Base-by-base conservation (phyloP, 2,888 invertebrate species). In the Blomia tropicalis region DNA sequence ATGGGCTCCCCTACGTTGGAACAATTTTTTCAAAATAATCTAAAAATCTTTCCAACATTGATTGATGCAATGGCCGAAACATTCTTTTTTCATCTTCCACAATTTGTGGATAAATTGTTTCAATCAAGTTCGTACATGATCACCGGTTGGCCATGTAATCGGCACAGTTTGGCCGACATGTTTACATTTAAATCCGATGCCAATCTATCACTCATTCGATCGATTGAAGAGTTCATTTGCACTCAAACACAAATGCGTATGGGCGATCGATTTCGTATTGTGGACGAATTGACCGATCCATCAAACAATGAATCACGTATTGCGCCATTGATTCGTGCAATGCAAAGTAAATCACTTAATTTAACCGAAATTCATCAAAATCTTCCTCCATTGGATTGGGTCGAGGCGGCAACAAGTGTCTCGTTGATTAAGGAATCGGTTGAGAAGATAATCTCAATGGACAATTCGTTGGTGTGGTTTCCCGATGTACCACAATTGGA, bases 311-410 rank as follows among this genome's bases (percentile, higher is more conserved):
- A 58, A 41, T 41, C 59, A n/a, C 36, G 59, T n/a, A 36, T 51
- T 58, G 59, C 59, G 7, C 43, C 59, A 27, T 4, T 58, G 2
- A 41, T 58, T 43, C 23, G 36, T 14, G 59, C 27, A 17, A 2
- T 58, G 11, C 59, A 58, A 25, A 58, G 22, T 25, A 32, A 41
- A 43, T 58, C 59, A 22, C n/a, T n/a, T 19, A 41, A 58, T 22
- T n/a, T 41, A 17, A 32, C 17, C 19, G n/a, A 19, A 17, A 41
- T 58, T 58, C 36, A 58, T 22, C 19, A 41, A 17, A 14, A 41
- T 43, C 11, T 58, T 11, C 59, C 59, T 22, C 59, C 36, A 43
- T 29, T 58, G 14, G 59, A 58, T 43, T 58, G 59, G 59, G 59
- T 58, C 22, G 59, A 58, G 27, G 59, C 59, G 14, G 59, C 59